phyloP scores from a whole-genome alignment of 2,888 invertebrate species.

The Prenolepis imparis region DNA sequence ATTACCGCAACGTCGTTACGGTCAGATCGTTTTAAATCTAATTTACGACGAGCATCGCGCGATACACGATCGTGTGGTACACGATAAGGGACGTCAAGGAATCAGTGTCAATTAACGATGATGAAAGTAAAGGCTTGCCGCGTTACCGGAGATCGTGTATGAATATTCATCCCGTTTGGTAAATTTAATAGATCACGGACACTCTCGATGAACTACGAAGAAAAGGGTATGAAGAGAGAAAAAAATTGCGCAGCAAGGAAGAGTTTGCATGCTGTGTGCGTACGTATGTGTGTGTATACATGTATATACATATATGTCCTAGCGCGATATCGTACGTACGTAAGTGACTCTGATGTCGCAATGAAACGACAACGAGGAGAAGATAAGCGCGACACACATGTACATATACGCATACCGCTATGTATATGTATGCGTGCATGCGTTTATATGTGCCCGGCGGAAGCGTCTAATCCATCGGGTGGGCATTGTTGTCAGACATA shows the following conservation, averaged over 20 bases:
- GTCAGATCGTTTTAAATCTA: conserved; percentile 74
- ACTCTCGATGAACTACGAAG: conserved; percentile 61
- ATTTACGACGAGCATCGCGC: conserved; percentile 61
- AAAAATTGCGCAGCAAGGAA: conserved; percentile 43
- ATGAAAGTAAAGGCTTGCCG: conserved; percentile 75
- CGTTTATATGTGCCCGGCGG: conserved; percentile 71
- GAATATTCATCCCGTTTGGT: conserved; percentile 74
- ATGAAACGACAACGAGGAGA: conserved; percentile 30
- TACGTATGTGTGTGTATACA: neutral
- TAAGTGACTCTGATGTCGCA: conserved; percentile 32
- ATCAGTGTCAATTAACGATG: conserved; percentile 77
- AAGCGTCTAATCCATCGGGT: conserved; percentile 84
- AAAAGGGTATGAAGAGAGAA: conserved; percentile 57
- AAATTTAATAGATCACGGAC: conserved; percentile 73
- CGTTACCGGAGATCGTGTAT: conserved; percentile 68
- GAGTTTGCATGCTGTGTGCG: neutral
- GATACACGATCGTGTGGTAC: conserved; percentile 40
- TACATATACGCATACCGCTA: neutral
- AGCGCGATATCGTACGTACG: conserved; percentile 30
- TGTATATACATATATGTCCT: neutral
- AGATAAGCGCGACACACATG: conserved; percentile 27
- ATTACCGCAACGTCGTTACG: conserved; percentile 73
- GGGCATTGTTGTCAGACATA: conserved; percentile 85
- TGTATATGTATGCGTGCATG: conserved; percentile 43
- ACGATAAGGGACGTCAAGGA: conserved; percentile 73